Percentiles rank a stretch among this genome's conserved stretches.
Conservation (phyloP, 2,888 invertebrate species). For the Labia minor region DNA sequence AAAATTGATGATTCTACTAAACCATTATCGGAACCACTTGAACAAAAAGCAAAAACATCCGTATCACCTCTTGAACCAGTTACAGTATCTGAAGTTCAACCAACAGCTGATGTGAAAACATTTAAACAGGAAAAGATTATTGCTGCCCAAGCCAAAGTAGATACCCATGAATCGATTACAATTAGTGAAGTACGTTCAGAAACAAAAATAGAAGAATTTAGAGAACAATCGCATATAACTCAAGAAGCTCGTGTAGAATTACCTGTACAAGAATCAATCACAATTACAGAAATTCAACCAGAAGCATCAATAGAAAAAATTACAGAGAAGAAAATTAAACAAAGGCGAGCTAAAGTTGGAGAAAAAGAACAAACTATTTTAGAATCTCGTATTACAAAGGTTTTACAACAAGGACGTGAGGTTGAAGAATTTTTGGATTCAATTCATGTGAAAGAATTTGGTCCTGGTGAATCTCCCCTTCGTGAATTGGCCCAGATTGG, state of each 20-base stretch:
- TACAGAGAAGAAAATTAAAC: constrained; percentile 37
- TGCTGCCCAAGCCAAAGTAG: constrained; percentile 23
- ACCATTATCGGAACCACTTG: constrained; percentile 30
- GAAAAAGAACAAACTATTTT: constrained; percentile 21
- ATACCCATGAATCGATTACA: background rate
- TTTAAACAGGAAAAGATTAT: constrained; percentile 22
- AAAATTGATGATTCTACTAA: constrained; percentile 44
- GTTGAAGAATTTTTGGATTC: constrained; percentile 63
- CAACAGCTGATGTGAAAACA: constrained; percentile 26
- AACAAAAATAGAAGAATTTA: background rate
- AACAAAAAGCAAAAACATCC: constrained; percentile 33
- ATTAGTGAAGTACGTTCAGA: background rate
- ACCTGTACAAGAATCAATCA: constrained; percentile 39
- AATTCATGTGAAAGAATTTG: constrained; percentile 66
- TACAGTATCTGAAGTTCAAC: constrained; percentile 28
- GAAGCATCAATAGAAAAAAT: constrained; percentile 44
- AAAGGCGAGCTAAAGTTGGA: constrained; percentile 24
- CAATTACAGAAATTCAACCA: constrained; percentile 46
- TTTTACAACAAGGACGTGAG: constrained; percentile 37
- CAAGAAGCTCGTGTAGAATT: background rate
- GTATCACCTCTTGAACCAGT: constrained; percentile 30
- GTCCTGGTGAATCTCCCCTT: constrained; percentile 65
- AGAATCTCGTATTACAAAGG: background rate
- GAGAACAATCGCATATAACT: background rate
- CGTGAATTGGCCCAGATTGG: constrained; percentile 74